These are phyloP conservation scores for Microtus richardsoni DNA, from an alignment of 2,113 vertebrate genomes.

Conservation along the genomic window DNA sequence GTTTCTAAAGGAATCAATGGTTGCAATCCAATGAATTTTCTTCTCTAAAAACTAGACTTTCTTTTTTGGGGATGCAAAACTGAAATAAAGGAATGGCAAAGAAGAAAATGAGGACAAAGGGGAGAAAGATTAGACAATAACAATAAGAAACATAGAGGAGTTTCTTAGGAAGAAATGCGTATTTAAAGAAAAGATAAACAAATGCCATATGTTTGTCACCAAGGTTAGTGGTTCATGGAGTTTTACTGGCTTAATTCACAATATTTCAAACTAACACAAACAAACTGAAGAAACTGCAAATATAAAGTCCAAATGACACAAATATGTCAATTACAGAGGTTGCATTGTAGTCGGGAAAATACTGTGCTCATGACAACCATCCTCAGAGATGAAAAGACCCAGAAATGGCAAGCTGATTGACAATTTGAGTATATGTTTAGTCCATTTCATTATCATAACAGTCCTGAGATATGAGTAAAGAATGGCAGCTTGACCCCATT, in stretches of 20 bases:
- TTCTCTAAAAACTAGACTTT: background rate
- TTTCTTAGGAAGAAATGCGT: too few relatives aligned
- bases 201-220: background rate
- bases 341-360: background rate
- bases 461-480: background rate
- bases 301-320: background rate
- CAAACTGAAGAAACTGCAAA: background rate
- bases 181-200: background rate
- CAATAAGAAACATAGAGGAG: too few relatives aligned
- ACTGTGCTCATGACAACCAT: background rate
- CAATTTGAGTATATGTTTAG: background rate
- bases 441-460: background rate
- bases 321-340: background rate
- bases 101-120: background rate
- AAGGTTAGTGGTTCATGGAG: background rate
- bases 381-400: background rate
- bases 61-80: background rate
- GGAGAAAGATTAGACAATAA: background rate
- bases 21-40: background rate
- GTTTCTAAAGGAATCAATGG: background rate
- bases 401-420: background rate
- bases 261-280: constrained; percentile 5
- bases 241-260: background rate
- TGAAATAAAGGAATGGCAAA: background rate
- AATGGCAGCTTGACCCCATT: background rate